Evolutionary conservation across 2,113 vertebrate genomes (phyloP).

Genomic region (Morone chrysops): DNA sequence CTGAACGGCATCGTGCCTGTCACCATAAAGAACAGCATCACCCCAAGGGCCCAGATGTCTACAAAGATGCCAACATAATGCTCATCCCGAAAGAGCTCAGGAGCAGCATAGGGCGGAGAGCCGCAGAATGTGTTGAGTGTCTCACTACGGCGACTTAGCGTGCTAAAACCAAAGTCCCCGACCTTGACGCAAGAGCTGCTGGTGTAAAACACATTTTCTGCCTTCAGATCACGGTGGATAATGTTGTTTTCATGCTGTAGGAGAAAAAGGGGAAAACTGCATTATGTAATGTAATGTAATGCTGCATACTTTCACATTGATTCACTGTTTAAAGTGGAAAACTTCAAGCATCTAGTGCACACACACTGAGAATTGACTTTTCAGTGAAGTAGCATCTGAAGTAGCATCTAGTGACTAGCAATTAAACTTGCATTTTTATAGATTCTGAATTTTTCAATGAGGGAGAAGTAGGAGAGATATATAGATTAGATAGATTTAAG

Average conservation of each 20-base stretch:
- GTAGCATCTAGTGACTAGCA: too few species aligned
- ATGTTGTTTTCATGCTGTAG: conserved; percentile 94
- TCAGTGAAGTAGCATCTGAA: too few species aligned
- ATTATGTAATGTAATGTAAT: neutral
- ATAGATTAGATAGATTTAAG: too few species aligned
- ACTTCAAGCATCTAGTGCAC: too few species aligned
- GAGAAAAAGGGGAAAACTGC: conserved; percentile 44
- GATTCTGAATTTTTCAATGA: too few species aligned
- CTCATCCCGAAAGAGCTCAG: conserved; percentile 95
- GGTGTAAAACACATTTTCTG: conserved; percentile 96
- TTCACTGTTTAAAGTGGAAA: neutral
- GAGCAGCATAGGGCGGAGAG: conserved; percentile 95
- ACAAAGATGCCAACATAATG: conserved; percentile 91
- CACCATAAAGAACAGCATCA: conserved; percentile 95
- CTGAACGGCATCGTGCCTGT: conserved; percentile 94
- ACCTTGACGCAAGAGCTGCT: conserved; percentile 94
- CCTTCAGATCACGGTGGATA: conserved; percentile 96
- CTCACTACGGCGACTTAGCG: conserved; percentile 90
- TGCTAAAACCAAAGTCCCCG: conserved; percentile 98
- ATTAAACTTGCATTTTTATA: too few species aligned
- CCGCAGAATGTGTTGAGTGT: conserved; percentile 96
- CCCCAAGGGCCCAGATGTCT: conserved; percentile 96
- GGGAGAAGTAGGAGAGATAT: too few species aligned
- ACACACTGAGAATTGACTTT: too few species aligned
- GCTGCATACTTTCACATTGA: neutral